Conservation (phyloP, 1,140 invertebrate species). For the Cataglyphis hispanica region DNA sequence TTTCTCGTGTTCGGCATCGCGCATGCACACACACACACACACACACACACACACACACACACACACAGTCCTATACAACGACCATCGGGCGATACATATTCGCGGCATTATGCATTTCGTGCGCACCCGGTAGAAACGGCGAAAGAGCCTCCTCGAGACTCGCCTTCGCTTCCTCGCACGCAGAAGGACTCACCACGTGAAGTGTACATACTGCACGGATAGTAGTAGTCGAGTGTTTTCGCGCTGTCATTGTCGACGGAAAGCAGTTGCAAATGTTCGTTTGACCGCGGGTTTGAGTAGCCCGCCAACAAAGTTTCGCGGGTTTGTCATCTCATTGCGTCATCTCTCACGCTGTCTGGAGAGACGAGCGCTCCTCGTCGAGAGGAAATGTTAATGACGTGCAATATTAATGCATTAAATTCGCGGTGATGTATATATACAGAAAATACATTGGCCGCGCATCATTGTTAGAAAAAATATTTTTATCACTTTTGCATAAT, state of each 20-base stretch:
- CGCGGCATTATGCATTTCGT: conserved; percentile 38
- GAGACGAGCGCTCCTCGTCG: conserved; percentile 3
- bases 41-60: background rate
- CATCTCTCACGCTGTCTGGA: background rate
- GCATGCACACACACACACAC: conserved; percentile 8
- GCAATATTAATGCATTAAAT: background rate
- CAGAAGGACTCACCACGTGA: conserved; percentile 18
- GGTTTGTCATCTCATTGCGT: background rate
- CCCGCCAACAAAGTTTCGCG: background rate
- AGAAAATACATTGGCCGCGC: background rate
- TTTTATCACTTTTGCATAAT: background rate
- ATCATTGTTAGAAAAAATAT: background rate
- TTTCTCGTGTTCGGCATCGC: conserved; percentile 71
- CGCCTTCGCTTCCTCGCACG: conserved; percentile 17
- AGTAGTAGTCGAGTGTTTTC: conserved; percentile 36
- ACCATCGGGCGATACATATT: conserved; percentile 3
- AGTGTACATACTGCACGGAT: background rate
- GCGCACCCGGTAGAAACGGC: conserved; percentile 33
- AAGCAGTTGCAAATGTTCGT: conserved; percentile 42
- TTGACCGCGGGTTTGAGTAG: conserved; percentile 4
- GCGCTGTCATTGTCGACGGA: conserved; percentile 1
- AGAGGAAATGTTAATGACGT: background rate
- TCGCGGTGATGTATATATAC: background rate
- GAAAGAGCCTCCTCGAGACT: conserved; percentile 51
- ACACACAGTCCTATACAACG: background rate